Conservation (phyloP, 1,140 invertebrate genomes). For the Anastrepha obliqua region DNA sequence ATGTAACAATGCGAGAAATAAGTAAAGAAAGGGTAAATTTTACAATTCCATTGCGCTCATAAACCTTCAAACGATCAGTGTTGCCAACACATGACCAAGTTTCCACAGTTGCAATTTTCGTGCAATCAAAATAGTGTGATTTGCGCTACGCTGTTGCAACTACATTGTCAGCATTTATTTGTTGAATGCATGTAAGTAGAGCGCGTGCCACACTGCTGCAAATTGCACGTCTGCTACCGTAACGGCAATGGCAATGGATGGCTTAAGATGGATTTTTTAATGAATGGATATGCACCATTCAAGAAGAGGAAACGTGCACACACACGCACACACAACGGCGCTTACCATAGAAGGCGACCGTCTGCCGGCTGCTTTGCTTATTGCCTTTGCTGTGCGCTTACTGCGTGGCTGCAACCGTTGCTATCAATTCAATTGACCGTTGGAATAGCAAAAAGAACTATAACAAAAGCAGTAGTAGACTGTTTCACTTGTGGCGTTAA, state of each 20-base stretch:
- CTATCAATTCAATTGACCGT: conserved; percentile 48
- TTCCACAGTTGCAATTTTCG: conserved; percentile 10
- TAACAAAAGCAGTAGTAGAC: neutral
- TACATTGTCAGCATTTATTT: neutral
- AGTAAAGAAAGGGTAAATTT: neutral
- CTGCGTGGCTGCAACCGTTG: neutral
- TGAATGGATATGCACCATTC: conserved; percentile 26
- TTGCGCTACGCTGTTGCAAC: neutral
- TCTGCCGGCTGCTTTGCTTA: neutral
- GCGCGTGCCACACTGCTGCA: conserved; percentile 16
- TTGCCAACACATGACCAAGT: neutral
- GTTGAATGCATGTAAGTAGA: conserved; percentile 2
- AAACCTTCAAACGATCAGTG: neutral
- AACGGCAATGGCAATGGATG: neutral
- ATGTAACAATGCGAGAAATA: neutral
- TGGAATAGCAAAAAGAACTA: neutral
- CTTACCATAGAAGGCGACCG: neutral
- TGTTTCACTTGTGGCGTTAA: neutral
- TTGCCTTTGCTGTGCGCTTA: neutral
- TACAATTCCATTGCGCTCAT: neutral
- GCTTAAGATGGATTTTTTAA: neutral
- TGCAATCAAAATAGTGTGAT: conserved; percentile 25
- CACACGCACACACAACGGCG: neutral
- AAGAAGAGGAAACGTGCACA: neutral
- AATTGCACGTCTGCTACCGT: conserved; percentile 17